Evolutionary conservation across 1,140 invertebrate genomes (phyloP).

Genomic region (Oryctes rhinoceros): DNA sequence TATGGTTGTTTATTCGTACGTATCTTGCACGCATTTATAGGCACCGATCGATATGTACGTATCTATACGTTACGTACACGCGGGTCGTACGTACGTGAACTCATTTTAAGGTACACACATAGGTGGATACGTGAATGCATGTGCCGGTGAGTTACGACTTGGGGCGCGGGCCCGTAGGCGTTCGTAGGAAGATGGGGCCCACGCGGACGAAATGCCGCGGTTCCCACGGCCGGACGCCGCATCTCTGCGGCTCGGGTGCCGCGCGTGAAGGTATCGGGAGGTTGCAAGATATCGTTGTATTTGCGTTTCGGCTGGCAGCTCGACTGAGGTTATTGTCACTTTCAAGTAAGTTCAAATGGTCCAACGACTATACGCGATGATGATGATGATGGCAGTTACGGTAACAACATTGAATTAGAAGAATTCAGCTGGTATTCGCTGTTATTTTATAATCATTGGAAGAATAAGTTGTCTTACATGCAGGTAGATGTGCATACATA

Average conservation of each 20-base stretch:
- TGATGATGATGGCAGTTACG: background rate
- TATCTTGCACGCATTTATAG: too few species aligned
- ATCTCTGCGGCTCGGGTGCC: slow-evolving; percentile 30
- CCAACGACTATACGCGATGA: background rate
- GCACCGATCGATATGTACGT: background rate
- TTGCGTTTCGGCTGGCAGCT: background rate
- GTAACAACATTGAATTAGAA: too few species aligned
- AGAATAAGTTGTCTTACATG: too few species aligned
- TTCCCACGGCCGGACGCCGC: slow-evolving; percentile 45
- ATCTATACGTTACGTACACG: background rate
- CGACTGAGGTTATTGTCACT: slow-evolving; percentile 1
- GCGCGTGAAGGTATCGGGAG: background rate
- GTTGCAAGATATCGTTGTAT: background rate
- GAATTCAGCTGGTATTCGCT: too few species aligned
- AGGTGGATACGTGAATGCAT: background rate
- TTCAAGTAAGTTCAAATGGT: background rate
- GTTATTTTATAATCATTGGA: too few species aligned
- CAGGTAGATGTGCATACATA: background rate
- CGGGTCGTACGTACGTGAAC: background rate
- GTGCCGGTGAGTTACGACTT: slow-evolving; percentile 45
- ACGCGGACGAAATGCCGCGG: slow-evolving; percentile 42
- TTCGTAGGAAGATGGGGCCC: slow-evolving; percentile 44
- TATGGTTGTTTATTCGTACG: too few species aligned
- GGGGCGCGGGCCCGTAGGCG: slow-evolving; percentile 48
- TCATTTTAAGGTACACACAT: background rate